Percentiles rank a stretch among this genome's conserved stretches.
Conservation (phyloP, 2,797 vertebrate genomes). For the Cossypha heuglini region DNA sequence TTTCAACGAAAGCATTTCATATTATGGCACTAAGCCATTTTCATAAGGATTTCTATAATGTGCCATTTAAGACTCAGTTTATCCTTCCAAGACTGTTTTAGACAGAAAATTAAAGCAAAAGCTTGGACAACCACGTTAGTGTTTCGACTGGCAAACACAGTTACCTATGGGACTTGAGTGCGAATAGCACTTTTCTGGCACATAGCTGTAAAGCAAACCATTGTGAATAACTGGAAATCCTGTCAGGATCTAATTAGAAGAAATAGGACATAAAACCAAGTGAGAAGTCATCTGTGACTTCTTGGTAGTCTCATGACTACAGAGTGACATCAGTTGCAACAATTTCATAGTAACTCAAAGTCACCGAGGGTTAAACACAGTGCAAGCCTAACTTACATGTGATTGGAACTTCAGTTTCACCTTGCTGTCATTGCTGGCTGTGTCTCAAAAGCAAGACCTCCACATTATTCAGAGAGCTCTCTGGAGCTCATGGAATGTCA, state of each 20-base stretch:
- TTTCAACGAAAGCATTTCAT: not conserved
- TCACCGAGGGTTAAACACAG: not conserved
- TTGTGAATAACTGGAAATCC: slow-evolving; percentile 47
- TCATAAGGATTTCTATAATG: not conserved
- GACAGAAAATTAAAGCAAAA: not conserved
- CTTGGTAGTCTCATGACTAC: not conserved
- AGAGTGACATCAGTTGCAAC: not conserved
- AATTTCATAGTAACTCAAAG: not conserved
- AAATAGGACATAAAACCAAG: not conserved
- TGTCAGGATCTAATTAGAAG: slow-evolving; percentile 7
- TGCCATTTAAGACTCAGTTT: not conserved
- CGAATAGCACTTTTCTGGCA: not conserved
- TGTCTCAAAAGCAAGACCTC: not conserved
- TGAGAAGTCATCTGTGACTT: not conserved
- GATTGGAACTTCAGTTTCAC: not conserved
- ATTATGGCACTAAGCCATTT: not conserved
- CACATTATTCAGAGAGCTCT: not conserved
- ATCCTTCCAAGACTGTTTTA: not conserved
- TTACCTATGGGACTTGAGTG: not conserved
- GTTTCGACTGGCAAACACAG: not conserved
- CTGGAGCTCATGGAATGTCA: slow-evolving; percentile 29
- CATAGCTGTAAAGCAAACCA: not conserved
- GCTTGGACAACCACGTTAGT: not conserved
- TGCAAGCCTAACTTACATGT: not conserved
- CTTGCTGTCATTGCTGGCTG: not conserved